Evolutionary conservation across 1,140 invertebrate genomes (phyloP), one percentile per base, ranked within the genome.

Genomic region (Drosophila sechellia): DNA sequence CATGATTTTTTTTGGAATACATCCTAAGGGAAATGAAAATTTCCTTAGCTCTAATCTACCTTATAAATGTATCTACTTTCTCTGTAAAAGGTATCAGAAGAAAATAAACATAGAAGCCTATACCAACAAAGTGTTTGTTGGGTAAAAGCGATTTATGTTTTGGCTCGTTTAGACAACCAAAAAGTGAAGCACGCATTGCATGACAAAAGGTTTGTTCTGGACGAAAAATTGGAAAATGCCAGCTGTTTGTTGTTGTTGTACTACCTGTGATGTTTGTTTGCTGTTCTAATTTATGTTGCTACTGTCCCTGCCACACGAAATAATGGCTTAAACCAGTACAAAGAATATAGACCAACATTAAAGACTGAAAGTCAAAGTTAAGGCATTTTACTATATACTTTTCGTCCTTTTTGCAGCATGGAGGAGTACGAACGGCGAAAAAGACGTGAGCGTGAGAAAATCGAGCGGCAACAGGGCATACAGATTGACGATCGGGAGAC

Each of bases 391-490:
- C 10, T 68, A 43, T 35, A n/a, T 22, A n/a, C 1, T 11, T 10
- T 39, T 31, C 31, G 25, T 37, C 5, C 12, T 48, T 25, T 10
- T 94, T 94, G 11, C 93, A 95, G 95, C 90, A 94, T 95, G 93
- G 95, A 96, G 90, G 94, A 92, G 66, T 84, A 85, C 92, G 95
- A 95, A 92, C 94, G 95, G 77, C 94, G 95, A 91, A 73, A 74
- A 70, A 70, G 91, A 79, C 95, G 95, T 70, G 95, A 96, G 93
- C 93, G 94, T 91, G 95, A 96, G 92, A 94, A 95, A 91, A 94
- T 95, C 92, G 95, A 95, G 84, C 94, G 95, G 60, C 95, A 94
- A 81, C 95, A 95, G 92, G 95, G 95, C 94, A 83, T 94, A 85
- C 94, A 94, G 81, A 94, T 94, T 73, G 93, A 93, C 70, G 93